Percentiles rank a stretch among this genome's conserved stretches.
Conservation (phyloP, 2,113 vertebrate genomes). For the Geococcyx californianus region DNA sequence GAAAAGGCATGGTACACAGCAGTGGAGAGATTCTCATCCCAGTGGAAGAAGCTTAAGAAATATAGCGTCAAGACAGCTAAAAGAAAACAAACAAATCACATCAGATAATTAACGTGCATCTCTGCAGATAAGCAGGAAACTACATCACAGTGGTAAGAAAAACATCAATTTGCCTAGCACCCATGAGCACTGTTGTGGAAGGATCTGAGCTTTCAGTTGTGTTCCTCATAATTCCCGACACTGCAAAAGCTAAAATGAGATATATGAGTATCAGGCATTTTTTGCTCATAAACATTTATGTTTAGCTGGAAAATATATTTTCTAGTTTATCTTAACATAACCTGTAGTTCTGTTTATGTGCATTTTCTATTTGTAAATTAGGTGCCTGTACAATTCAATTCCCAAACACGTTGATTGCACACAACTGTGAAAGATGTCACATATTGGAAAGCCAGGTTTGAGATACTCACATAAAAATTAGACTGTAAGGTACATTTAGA, state of each 20-base stretch:
- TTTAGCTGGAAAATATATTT: background rate
- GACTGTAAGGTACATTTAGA: background rate
- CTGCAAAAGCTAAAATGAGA: background rate
- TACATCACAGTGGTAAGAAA: background rate
- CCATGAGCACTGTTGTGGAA: background rate
- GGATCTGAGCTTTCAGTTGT: background rate
- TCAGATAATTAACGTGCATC: background rate
- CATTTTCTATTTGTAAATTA: slow-evolving; percentile 10
- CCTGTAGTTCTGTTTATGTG: background rate
- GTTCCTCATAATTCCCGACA: background rate
- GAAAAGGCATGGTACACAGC: slow-evolving; percentile 94
- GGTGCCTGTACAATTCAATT: background rate
- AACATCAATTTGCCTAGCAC: background rate
- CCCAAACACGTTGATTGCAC: background rate
- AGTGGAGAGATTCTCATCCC: slow-evolving; percentile 91
- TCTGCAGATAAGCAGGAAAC: background rate
- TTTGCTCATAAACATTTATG: background rate
- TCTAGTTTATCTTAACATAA: background rate
- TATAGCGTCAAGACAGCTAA: slow-evolving; percentile 93
- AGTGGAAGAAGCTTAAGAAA: slow-evolving; percentile 90
- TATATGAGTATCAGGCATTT: background rate
- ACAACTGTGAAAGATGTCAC: background rate
- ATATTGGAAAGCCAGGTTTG: background rate
- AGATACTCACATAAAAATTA: background rate
- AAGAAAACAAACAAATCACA: slow-evolving; percentile 9